Conservation (phyloP, 1,140 invertebrate genomes). For the Cecropterus lyciades region DNA sequence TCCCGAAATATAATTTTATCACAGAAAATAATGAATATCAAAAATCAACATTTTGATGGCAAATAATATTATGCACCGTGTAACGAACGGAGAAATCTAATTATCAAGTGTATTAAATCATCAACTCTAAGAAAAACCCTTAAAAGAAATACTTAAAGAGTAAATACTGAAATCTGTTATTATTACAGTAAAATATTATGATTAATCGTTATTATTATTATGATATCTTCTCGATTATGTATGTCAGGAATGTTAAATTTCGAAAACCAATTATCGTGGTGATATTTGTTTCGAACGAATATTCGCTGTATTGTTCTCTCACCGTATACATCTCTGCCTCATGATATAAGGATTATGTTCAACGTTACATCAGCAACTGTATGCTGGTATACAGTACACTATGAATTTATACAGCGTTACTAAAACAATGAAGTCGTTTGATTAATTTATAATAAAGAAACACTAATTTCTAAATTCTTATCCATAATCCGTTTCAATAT, state of each 20-base stretch:
- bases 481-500: constrained; percentile 1
- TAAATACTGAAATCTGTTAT: constrained; percentile 48
- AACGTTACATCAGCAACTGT: neutral
- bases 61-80: constrained; percentile 68
- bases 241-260: constrained; percentile 56
- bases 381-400: neutral
- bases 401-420: neutral
- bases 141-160: constrained; percentile 45
- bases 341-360: too few relatives aligned
- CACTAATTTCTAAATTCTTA: neutral
- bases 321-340: too few relatives aligned
- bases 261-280: constrained; percentile 41
- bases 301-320: neutral
- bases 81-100: constrained; percentile 9
- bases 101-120: constrained; percentile 11
- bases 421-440: neutral
- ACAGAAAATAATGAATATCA: constrained; percentile 79
- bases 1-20: constrained; percentile 58
- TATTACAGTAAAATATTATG: constrained; percentile 25
- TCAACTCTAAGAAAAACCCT: constrained; percentile 30
- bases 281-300: neutral
- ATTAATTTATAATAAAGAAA: constrained; percentile 1
- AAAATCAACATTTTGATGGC: constrained; percentile 68
- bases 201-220: constrained; percentile 11
- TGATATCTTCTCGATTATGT: constrained; percentile 31